phyloP scores from a whole-genome alignment of 2,888 invertebrate genomes.

The Tetragonisca angustula region DNA sequence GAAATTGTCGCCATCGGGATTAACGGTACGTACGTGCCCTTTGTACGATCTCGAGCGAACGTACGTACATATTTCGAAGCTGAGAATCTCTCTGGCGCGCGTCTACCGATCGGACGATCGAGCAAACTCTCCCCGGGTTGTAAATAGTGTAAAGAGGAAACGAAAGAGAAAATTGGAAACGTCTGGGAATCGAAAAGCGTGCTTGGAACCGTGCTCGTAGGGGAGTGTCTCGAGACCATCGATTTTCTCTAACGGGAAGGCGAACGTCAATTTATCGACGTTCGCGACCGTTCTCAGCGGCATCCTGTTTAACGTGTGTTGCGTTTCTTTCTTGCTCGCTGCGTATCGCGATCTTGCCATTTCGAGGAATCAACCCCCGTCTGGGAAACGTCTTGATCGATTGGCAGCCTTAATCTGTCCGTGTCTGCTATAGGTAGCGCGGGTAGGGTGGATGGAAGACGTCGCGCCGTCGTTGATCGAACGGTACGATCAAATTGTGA shows the following conservation, averaged over 20 bases:
- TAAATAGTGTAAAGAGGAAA: not conserved
- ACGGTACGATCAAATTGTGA: conserved; percentile 68
- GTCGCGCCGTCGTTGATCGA: conserved; percentile 63
- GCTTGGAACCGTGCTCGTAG: not conserved
- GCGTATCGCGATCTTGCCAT: not conserved
- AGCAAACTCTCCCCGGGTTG: not conserved
- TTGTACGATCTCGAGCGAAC: not conserved
- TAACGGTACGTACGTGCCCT: not conserved
- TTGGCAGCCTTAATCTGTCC: conserved; percentile 6
- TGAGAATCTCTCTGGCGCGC: not conserved
- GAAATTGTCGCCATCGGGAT: conserved; percentile 3
- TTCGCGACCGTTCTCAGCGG: not conserved
- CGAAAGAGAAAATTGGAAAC: not conserved
- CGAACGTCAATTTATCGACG: conserved; percentile 6
- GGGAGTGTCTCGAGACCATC: not conserved
- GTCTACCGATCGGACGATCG: not conserved
- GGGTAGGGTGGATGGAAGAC: conserved; percentile 50
- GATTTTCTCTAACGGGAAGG: conserved; percentile 2
- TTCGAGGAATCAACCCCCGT: not conserved
- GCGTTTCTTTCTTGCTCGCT: too few species aligned
- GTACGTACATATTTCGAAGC: not conserved
- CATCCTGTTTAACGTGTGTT: not conserved
- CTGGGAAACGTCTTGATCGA: conserved; percentile 26
- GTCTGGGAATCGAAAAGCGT: not conserved
- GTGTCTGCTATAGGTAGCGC: conserved; percentile 4